Evolutionary conservation across 2,888 invertebrate species (phyloP).

Genomic region (Neoaliturus tenellus): DNA sequence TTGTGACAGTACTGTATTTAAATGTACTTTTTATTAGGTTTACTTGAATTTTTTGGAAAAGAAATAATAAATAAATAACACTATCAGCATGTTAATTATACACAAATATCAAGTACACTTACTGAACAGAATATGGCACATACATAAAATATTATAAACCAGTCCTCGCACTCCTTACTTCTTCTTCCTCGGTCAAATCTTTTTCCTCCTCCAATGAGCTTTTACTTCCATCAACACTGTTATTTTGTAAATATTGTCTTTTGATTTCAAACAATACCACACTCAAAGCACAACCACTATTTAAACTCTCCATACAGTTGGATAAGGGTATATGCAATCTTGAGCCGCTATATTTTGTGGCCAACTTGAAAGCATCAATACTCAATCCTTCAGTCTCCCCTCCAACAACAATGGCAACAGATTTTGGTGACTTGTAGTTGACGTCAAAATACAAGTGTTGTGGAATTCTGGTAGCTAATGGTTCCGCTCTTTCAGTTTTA

Average conservation of each 20-base stretch:
- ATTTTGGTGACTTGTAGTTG: conserved; percentile 75
- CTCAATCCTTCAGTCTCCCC: conserved; percentile 95
- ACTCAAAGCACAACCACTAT: conserved; percentile 88
- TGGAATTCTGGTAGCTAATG: conserved; percentile 72
- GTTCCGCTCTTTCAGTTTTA: conserved; percentile 61
- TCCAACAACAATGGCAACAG: conserved; percentile 85
- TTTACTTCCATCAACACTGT: background rate
- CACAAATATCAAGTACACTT: too few species aligned
- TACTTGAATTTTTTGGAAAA: too few species aligned
- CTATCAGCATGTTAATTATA: too few species aligned
- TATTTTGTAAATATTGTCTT: conserved; percentile 75
- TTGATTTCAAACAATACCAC: conserved; percentile 90
- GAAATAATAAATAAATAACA: too few species aligned
- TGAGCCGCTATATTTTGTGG: conserved; percentile 76
- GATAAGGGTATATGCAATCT: conserved; percentile 88
- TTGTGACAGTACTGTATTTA: too few species aligned
- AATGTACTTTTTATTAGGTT: too few species aligned
- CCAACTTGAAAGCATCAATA: conserved; percentile 79
- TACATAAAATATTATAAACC: background rate
- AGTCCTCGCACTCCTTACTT: background rate
- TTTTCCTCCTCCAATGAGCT: background rate
- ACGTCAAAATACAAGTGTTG: conserved; percentile 79
- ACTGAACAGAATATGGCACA: too few species aligned
- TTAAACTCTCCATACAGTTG: conserved; percentile 88
- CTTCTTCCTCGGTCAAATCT: background rate